phyloP scores from a whole-genome alignment of 2,888 invertebrate species.

The Trissolcus japonicus region DNA sequence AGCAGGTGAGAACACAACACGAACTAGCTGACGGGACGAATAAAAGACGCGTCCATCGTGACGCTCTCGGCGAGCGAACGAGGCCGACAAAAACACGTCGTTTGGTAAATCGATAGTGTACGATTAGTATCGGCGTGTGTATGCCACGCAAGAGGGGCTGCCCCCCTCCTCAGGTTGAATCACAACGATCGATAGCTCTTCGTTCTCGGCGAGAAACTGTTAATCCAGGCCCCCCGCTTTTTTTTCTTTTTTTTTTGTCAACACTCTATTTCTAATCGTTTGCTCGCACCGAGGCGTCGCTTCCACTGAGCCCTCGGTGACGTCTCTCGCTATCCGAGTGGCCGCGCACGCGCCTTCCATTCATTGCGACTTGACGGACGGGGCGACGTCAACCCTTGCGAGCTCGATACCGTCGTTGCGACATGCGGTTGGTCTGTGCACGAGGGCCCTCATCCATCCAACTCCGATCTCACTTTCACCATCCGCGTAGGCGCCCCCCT shows the following conservation, averaged over 20 bases:
- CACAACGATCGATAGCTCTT: constrained; percentile 37
- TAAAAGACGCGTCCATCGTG: constrained; percentile 36
- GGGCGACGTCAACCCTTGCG: constrained; percentile 17
- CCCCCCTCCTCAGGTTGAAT: constrained; percentile 3
- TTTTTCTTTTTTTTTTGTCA: not conserved
- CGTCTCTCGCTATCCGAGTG: not conserved
- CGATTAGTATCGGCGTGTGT: constrained; percentile 63
- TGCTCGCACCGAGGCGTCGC: constrained; percentile 7
- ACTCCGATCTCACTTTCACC: not conserved
- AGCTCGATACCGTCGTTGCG: constrained; percentile 17
- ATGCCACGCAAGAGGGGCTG: constrained; percentile 22
- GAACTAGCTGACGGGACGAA: constrained; percentile 17
- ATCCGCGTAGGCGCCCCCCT: not conserved
- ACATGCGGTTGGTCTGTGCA: not conserved
- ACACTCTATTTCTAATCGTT: not conserved
- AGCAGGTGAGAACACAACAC: not conserved
- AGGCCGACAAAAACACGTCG: constrained; percentile 50
- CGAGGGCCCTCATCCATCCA: not conserved
- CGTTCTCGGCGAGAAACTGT: not conserved
- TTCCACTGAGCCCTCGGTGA: constrained; percentile 4
- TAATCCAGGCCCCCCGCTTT: not conserved
- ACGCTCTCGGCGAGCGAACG: constrained; percentile 28
- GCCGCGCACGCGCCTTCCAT: constrained; percentile 25
- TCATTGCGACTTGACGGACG: constrained; percentile 33
- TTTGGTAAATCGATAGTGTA: constrained; percentile 69